These are phyloP conservation scores for Danionella cerebrum DNA, from an alignment of 2,113 vertebrate species.

Conservation along the genomic window DNA sequence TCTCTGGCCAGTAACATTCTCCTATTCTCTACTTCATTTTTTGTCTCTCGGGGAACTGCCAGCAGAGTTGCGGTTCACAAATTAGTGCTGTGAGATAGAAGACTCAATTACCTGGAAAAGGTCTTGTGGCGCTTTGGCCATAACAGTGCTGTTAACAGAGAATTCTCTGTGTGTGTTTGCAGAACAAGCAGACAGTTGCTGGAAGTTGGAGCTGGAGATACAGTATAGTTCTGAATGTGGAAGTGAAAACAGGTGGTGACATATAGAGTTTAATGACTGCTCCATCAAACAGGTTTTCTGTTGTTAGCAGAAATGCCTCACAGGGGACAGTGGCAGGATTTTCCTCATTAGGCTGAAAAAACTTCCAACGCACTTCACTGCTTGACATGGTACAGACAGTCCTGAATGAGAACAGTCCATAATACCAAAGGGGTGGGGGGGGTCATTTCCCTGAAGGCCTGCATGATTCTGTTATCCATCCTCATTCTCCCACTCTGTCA, in stretches of 20 bases:
- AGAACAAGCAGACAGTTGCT: neutral
- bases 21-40: conserved; percentile 26
- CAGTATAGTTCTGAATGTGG: no score
- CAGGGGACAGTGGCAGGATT: conserved; percentile 5
- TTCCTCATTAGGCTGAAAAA: conserved; percentile 22
- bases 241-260: conserved; percentile 14
- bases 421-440: conserved; percentile 51
- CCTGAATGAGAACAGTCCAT: conserved; percentile 44
- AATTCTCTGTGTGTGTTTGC: neutral
- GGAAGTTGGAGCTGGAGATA: neutral
- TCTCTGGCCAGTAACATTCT: conserved; percentile 53
- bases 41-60: conserved; percentile 56
- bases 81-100: conserved; percentile 62
- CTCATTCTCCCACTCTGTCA: conserved; percentile 15
- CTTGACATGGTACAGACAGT: conserved; percentile 7
- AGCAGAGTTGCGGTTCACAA: conserved; percentile 54
- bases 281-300: conserved; percentile 17
- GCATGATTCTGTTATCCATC: conserved; percentile 14
- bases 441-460: conserved; percentile 44
- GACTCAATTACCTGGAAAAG: conserved; percentile 69
- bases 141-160: neutral
- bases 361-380: conserved; percentile 34
- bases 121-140: conserved; percentile 39
- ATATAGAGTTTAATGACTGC: conserved; percentile 16
- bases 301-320: conserved; percentile 15